Evolutionary conservation across 2,797 vertebrate genomes (phyloP).

Genomic region (Streptopelia turtur): DNA sequence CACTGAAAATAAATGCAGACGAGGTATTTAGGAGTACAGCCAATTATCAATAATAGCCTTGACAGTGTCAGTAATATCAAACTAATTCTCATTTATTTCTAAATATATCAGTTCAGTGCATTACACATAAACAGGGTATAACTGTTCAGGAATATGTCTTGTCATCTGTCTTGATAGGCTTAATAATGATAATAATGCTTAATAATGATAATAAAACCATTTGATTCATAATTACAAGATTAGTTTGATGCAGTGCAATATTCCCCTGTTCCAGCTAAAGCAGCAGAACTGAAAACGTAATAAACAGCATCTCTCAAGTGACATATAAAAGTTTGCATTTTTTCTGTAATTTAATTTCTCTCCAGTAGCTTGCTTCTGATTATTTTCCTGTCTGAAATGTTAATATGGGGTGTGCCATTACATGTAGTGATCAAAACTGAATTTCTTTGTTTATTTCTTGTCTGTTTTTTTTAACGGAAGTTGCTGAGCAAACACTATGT

Average conservation of each 20-base stretch:
- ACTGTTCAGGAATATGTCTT: slow-evolving; percentile 54
- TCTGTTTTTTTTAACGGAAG: slow-evolving; percentile 66
- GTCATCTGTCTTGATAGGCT: slow-evolving; percentile 42
- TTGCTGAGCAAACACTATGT: not conserved
- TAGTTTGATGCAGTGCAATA: slow-evolving; percentile 29
- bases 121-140: slow-evolving; percentile 57
- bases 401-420: not conserved
- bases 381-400: slow-evolving; percentile 45
- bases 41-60: slow-evolving; percentile 53
- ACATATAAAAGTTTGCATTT: slow-evolving; percentile 32
- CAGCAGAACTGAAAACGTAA: slow-evolving; percentile 34
- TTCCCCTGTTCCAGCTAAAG: slow-evolving; percentile 43
- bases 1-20: slow-evolving; percentile 38
- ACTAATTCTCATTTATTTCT: slow-evolving; percentile 60
- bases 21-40: slow-evolving; percentile 48
- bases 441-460: slow-evolving; percentile 44
- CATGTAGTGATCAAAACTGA: slow-evolving; percentile 21
- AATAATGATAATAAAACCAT: slow-evolving; percentile 60
- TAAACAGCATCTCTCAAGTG: slow-evolving; percentile 32
- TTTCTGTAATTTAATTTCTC: slow-evolving; percentile 55
- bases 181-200: slow-evolving; percentile 56
- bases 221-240: slow-evolving; percentile 64
- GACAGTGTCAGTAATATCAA: slow-evolving; percentile 41
- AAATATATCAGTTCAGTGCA: slow-evolving; percentile 51
- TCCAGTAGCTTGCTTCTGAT: slow-evolving; percentile 35